Base-by-base conservation (phyloP, 1,140 invertebrate species). In the Delia radicum region DNA sequence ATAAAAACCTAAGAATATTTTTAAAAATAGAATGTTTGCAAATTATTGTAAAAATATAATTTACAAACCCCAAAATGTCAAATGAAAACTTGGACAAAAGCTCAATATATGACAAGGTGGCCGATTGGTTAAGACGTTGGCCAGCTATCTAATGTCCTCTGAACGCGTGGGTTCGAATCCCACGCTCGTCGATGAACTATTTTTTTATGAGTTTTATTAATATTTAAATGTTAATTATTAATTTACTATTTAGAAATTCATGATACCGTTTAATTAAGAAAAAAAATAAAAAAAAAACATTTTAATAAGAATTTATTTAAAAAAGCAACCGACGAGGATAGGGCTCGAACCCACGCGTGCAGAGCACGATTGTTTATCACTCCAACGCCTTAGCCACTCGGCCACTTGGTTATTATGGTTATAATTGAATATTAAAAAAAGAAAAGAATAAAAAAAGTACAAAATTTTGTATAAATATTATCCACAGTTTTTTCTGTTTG, bases 381-480 rank as follows among this genome's bases (percentile, higher is more conserved):
- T 93, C 92, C 92, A 93, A 93, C 92, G 92, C 92, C 93, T 94
- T 93, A 94, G 93, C 92, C 92, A 93, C 93, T 94, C 92, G 92
- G 92, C 92, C 93, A 93, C 92, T 92, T 93, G 92, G 92, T 93
- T n/a, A n/a, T n/a, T n/a, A n/a, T n/a, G n/a, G n/a, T n/a, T n/a
- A n/a, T n/a, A n/a, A n/a, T n/a, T n/a, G n/a, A n/a, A n/a, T n/a
- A n/a, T n/a, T n/a, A n/a, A n/a, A n/a, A n/a, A n/a, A n/a, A n/a
- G n/a, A n/a, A n/a, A n/a, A n/a, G n/a, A n/a, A n/a, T n/a, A n/a
- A n/a, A n/a, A n/a, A n/a, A n/a, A n/a, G n/a, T n/a, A n/a, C n/a
- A n/a, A n/a, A n/a, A n/a, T n/a, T n/a, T n/a, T n/a, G n/a, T n/a
- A n/a, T n/a, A n/a, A n/a, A n/a, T n/a, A n/a, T n/a, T n/a, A n/a